Percentiles rank a stretch among this genome's conserved stretches.
These are phyloP conservation scores for Seriola dumerili DNA, from an alignment of 2,113 vertebrate genomes.

Conservation along the genomic window DNA sequence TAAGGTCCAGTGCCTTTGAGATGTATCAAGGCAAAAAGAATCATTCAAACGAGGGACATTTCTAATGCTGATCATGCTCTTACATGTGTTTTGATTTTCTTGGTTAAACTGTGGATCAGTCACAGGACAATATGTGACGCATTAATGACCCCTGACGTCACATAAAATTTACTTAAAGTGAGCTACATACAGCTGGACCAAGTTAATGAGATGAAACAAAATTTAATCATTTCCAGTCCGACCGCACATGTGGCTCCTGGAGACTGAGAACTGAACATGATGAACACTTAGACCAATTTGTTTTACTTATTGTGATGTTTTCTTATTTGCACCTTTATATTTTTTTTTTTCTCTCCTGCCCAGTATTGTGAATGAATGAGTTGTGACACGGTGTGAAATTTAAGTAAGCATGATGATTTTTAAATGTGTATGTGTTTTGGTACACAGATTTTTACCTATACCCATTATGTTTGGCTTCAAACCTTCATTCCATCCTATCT, in stretches of 20 bases:
- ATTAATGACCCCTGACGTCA: background rate
- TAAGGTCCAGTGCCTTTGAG: slow-evolving; percentile 75
- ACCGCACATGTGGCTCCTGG: slow-evolving; percentile 23
- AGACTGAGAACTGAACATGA: slow-evolving; percentile 6
- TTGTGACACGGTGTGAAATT: slow-evolving; percentile 41
- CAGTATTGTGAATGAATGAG: slow-evolving; percentile 77
- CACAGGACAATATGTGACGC: background rate
- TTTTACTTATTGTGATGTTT: slow-evolving; percentile 30
- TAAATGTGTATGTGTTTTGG: slow-evolving; percentile 62
- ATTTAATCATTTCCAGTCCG: background rate
- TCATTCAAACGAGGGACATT: slow-evolving; percentile 2
- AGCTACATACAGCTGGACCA: slow-evolving; percentile 47
- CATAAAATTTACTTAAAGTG: slow-evolving; percentile 13
- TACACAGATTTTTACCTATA: slow-evolving; percentile 48
- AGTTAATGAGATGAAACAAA: slow-evolving; percentile 16
- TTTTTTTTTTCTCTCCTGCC: slow-evolving; percentile 48
- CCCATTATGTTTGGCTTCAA: slow-evolving; percentile 9
- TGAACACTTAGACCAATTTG: slow-evolving; percentile 21
- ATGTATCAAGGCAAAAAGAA: slow-evolving; percentile 33
- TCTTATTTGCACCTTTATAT: slow-evolving; percentile 65
- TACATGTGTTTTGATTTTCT: slow-evolving; percentile 29
- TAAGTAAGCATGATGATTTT: slow-evolving; percentile 62
- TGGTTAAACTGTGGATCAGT: background rate
- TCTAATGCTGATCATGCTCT: slow-evolving; percentile 21
- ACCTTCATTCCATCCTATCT: slow-evolving; percentile 37